Evolutionary conservation across 2,888 invertebrate species (phyloP).

Genomic region (Lordiphosa fenestrarum): DNA sequence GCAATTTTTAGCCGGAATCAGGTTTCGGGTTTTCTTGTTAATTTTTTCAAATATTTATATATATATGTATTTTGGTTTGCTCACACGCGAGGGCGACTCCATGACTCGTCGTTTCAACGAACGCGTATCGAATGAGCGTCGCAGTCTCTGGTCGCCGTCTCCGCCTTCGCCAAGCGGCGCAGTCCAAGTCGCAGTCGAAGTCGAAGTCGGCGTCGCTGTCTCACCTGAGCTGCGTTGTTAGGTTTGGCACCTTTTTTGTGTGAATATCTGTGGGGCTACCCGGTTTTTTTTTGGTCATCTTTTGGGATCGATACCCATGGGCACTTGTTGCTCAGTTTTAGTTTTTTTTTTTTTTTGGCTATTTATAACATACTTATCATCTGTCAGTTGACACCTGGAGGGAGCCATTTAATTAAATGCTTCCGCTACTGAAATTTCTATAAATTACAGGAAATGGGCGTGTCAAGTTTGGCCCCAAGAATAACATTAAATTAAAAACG

Average conservation of each 20-base stretch:
- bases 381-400: slow-evolving; percentile 38
- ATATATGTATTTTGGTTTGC: slow-evolving; percentile 7
- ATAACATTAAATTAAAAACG: slow-evolving; percentile 39
- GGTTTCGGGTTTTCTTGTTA: slow-evolving; percentile 21
- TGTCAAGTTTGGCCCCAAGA: slow-evolving; percentile 11
- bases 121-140: slow-evolving; percentile 70
- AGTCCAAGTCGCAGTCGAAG: slow-evolving; percentile 35
- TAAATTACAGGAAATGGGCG: slow-evolving; percentile 64
- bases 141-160: slow-evolving; percentile 11
- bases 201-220: slow-evolving; percentile 9
- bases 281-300: not conserved
- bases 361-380: slow-evolving; percentile 28
- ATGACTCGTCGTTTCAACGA: slow-evolving; percentile 51
- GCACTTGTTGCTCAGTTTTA: slow-evolving; percentile 55
- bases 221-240: not conserved
- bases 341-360: slow-evolving; percentile 20
- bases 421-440: slow-evolving; percentile 54
- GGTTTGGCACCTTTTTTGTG: no score
- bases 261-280: no score
- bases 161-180: slow-evolving; percentile 26
- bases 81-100: slow-evolving; percentile 36
- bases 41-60: slow-evolving; percentile 16
- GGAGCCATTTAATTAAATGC: slow-evolving; percentile 42
- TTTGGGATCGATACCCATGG: slow-evolving; percentile 27
- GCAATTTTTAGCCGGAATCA: slow-evolving; percentile 21